Evolutionary conservation across 2,888 invertebrate species (phyloP).

Genomic region (Thecocarcelia acutangulata): DNA sequence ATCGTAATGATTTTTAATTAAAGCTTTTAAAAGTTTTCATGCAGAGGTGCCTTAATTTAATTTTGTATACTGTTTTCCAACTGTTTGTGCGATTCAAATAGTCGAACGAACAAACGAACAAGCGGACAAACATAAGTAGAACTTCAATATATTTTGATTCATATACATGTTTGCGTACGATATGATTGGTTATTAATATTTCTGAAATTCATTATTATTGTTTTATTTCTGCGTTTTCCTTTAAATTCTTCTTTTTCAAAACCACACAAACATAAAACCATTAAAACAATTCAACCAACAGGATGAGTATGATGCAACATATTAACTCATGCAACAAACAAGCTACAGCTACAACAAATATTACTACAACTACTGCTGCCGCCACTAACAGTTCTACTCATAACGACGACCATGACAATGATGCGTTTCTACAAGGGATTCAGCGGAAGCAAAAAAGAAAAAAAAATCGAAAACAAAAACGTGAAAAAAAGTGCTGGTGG

Average conservation of each 20-base stretch:
- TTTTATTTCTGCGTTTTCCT: slow-evolving; percentile 53
- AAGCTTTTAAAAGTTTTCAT: slow-evolving; percentile 22
- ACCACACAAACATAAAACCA: slow-evolving; percentile 61
- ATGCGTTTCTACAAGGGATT: slow-evolving; percentile 46
- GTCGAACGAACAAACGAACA: too few relatives aligned
- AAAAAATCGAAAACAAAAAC: neutral
- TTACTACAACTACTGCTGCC: neutral
- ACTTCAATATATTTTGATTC: neutral
- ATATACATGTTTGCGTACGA: slow-evolving; percentile 12
- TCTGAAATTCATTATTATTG: slow-evolving; percentile 67
- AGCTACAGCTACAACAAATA: slow-evolving; percentile 8
- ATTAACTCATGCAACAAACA: slow-evolving; percentile 49
- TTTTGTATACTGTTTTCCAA: slow-evolving; percentile 32
- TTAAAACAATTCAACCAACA: slow-evolving; percentile 59
- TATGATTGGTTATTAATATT: slow-evolving; percentile 69
- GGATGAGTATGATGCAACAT: slow-evolving; percentile 61
- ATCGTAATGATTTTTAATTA: slow-evolving; percentile 25
- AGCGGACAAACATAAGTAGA: neutral
- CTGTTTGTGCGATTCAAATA: neutral
- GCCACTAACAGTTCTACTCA: slow-evolving; percentile 29
- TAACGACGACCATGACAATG: slow-evolving; percentile 45
- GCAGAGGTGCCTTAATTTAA: slow-evolving; percentile 37
- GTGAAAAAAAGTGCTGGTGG: slow-evolving; percentile 11
- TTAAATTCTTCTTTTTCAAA: slow-evolving; percentile 52
- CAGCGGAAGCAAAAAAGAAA: neutral